phyloP scores from a whole-genome alignment of 37 sponge, comb jelly and placozoan genomes.

The Cladorhizidae sp. region DNA sequence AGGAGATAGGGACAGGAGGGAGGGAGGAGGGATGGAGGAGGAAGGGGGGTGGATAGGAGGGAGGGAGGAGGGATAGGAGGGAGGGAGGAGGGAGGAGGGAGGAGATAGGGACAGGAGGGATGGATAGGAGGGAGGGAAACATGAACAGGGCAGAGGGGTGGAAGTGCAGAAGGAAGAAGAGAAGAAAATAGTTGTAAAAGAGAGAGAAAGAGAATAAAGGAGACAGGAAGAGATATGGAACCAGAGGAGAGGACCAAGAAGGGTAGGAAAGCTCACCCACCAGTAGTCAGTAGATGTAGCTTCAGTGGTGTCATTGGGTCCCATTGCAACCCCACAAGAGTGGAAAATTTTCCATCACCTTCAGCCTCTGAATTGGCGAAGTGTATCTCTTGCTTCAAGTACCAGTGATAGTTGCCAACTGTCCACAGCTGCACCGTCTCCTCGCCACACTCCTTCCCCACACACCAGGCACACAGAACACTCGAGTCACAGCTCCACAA shows the following conservation, averaged over 20 bases:
- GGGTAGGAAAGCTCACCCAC: constrained; percentile 23
- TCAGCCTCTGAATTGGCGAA: constrained; percentile 1
- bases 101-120: too few relatives aligned
- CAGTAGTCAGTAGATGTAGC: constrained; percentile 75
- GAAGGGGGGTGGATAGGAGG: too few relatives aligned
- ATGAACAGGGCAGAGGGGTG: too few relatives aligned
- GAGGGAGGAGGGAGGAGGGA: too few relatives aligned
- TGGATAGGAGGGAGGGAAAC: too few relatives aligned
- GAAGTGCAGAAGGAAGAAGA: too few relatives aligned
- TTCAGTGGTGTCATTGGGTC: constrained; percentile 63
- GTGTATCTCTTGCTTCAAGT: constrained; percentile 89
- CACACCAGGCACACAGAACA: constrained; percentile 67
- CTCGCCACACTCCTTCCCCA: background rate
- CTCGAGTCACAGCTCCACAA: constrained; percentile 88
- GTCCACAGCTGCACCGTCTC: constrained; percentile 87
- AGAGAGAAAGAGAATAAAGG: too few relatives aligned
- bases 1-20: too few relatives aligned
- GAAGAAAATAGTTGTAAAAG: too few relatives aligned
- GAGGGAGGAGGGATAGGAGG: too few relatives aligned
- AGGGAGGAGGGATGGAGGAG: too few relatives aligned
- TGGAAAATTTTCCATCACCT: background rate
- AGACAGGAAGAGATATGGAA: background rate
- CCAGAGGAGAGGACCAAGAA: background rate
- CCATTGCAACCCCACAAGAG: constrained; percentile 63
- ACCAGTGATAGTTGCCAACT: constrained; percentile 90